Evolutionary conservation across 2,113 vertebrate genomes (phyloP).

Genomic region (Oreochromis spilurus): DNA sequence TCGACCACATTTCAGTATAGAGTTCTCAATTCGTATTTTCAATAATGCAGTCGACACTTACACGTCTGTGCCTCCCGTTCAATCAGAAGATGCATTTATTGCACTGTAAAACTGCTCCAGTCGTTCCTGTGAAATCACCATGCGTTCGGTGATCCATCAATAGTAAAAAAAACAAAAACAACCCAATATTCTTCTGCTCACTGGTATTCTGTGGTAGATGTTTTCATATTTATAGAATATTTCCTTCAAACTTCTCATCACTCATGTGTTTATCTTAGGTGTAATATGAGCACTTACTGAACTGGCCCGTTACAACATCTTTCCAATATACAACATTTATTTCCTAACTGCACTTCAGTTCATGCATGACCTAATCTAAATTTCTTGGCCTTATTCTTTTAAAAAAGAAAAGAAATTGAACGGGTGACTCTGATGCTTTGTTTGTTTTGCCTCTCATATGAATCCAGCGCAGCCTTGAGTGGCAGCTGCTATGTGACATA

Average conservation of each 20-base stretch:
- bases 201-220: conserved; percentile 19
- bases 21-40: not conserved
- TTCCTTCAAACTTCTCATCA: conserved; percentile 52
- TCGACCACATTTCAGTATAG: conserved; percentile 18
- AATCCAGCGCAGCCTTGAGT: not conserved
- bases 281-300: conserved; percentile 38
- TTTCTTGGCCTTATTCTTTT: conserved; percentile 28
- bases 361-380: conserved; percentile 46
- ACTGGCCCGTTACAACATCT: conserved; percentile 23
- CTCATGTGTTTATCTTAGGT: conserved; percentile 42
- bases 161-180: not conserved
- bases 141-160: not conserved
- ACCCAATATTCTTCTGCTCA: not conserved
- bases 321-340: conserved; percentile 30
- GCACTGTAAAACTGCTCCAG: not conserved
- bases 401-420: conserved; percentile 10
- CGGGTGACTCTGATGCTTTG: conserved; percentile 1
- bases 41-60: conserved; percentile 2
- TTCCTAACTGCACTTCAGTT: conserved; percentile 52
- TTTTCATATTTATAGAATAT: conserved; percentile 59
- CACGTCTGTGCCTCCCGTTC: not conserved
- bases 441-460: conserved; percentile 25
- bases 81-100: conserved; percentile 24
- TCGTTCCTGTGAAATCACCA: conserved; percentile 14
- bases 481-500: conserved; percentile 7